Percentiles rank a stretch among this genome's conserved stretches.
These are phyloP conservation scores for Tetrapedia diversipes DNA, from an alignment of 2,888 invertebrate genomes.

Conservation along the genomic window DNA sequence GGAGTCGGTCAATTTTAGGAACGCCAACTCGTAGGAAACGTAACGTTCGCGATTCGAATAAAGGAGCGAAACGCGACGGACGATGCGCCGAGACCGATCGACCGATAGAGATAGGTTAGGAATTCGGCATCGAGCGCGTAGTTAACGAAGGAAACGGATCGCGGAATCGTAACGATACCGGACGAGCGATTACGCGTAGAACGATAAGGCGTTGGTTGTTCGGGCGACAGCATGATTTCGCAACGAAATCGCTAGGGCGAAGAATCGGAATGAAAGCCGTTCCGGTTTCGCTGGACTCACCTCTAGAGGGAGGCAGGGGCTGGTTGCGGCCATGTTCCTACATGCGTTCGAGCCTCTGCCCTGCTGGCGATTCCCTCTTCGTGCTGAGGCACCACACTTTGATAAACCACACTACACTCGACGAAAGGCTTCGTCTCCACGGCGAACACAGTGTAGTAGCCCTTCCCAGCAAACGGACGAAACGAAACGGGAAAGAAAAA, in stretches of 20 bases:
- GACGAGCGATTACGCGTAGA: neutral
- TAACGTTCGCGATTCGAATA: neutral
- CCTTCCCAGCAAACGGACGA: neutral
- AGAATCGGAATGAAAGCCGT: conserved; percentile 30
- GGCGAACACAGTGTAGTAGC: conserved; percentile 26
- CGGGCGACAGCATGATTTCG: neutral
- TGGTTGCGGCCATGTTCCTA: conserved; percentile 83
- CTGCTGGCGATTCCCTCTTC: conserved; percentile 79
- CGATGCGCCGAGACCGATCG: neutral
- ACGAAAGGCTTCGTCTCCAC: conserved; percentile 52
- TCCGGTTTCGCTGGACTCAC: conserved; percentile 75
- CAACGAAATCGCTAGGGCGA: conserved; percentile 15
- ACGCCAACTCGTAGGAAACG: neutral
- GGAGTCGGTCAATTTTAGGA: neutral
- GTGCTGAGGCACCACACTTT: conserved; percentile 69
- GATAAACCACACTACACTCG: conserved; percentile 63
- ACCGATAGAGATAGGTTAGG: neutral
- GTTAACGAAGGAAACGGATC: neutral
- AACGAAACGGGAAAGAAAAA: neutral
- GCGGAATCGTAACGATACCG: neutral
- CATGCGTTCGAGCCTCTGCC: conserved; percentile 83
- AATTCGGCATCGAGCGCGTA: neutral
- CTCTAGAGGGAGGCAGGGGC: conserved; percentile 83
- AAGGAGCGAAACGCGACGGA: neutral
- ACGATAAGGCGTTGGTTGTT: neutral